Conservation (phyloP, 2,797 vertebrate genomes). For the Vireo griseus region DNA sequence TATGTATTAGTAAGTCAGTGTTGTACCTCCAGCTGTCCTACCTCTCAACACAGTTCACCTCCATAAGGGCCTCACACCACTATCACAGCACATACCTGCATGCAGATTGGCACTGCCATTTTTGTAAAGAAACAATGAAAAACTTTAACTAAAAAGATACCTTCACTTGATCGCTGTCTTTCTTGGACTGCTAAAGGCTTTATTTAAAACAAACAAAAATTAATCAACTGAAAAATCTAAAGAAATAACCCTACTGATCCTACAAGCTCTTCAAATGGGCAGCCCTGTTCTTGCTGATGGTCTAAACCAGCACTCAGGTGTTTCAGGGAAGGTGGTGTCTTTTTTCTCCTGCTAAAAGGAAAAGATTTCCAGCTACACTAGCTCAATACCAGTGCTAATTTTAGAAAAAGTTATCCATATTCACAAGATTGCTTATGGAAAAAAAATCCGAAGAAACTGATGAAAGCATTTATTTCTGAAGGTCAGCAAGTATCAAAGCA, state of each 20-base stretch:
- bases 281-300: background rate
- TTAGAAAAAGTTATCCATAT: background rate
- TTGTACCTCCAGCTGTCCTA: background rate
- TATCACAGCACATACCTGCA: fast-evolving
- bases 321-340: background rate
- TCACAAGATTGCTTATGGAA: background rate
- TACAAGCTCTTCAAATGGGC: background rate
- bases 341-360: background rate
- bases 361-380: background rate
- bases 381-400: background rate
- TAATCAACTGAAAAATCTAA: background rate
- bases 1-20: background rate
- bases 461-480: slow-evolving; percentile 39
- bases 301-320: background rate
- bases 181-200: background rate
- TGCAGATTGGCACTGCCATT: background rate
- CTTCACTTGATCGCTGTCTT: background rate
- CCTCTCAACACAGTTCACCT: background rate
- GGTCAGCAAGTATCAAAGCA: slow-evolving; percentile 41
- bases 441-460: background rate
- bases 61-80: fast-evolving
- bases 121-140: background rate
- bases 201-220: background rate
- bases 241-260: background rate
- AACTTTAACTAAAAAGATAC: background rate